phyloP scores from a whole-genome alignment of 2,888 invertebrate genomes.

The Tenthredo distinguenda region DNA sequence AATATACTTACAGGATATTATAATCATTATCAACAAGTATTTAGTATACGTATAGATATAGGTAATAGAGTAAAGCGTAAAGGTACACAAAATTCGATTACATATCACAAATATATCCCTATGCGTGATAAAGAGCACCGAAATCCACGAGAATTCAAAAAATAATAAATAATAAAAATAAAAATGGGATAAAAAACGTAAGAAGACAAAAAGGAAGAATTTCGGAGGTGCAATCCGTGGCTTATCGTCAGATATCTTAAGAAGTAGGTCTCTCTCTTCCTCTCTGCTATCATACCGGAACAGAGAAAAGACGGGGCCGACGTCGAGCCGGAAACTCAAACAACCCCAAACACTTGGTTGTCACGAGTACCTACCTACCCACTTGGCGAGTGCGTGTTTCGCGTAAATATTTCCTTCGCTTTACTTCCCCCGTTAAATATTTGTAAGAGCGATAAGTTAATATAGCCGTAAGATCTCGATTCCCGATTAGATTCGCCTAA shows the following conservation, averaged over 20 bases:
- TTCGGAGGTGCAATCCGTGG: background rate
- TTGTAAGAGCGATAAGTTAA: background rate
- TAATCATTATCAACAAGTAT: background rate
- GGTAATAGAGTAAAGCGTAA: background rate
- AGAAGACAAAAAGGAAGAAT: background rate
- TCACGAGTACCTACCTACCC: background rate
- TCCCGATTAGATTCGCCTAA: background rate
- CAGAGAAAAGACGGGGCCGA: constrained; percentile 24
- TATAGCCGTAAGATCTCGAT: background rate
- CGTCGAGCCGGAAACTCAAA: constrained; percentile 34
- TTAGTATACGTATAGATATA: background rate
- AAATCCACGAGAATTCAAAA: background rate
- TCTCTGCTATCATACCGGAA: constrained; percentile 31
- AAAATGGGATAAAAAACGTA: background rate
- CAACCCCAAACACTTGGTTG: constrained; percentile 44
- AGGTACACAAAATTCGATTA: background rate
- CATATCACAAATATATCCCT: too few species aligned
- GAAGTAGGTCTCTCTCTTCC: background rate
- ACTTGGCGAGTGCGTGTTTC: constrained; percentile 10
- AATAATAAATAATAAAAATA: background rate
- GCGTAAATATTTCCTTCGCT: constrained; percentile 22
- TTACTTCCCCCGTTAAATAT: background rate
- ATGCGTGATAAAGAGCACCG: too few species aligned
- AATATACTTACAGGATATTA: background rate
- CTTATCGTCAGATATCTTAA: background rate